phyloP scores from a whole-genome alignment of 1,140 invertebrate genomes.

The Araneus ventricosus region DNA sequence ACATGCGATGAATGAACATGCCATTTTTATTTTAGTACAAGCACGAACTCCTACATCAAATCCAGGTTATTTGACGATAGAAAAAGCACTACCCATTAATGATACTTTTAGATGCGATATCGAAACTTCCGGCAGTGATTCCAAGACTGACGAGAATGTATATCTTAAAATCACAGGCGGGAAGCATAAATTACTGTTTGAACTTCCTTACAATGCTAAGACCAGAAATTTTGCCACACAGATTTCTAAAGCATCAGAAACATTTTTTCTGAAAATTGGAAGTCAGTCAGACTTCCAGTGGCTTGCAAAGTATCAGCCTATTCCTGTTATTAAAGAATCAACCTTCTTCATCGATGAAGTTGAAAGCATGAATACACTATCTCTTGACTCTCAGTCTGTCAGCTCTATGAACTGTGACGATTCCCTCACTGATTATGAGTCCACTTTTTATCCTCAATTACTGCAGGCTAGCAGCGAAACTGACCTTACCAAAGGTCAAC shows the following conservation, averaged over 20 bases:
- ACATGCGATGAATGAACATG: constrained; percentile 79
- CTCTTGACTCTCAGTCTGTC: constrained; percentile 62
- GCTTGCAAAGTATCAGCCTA: constrained; percentile 69
- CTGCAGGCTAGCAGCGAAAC: constrained; percentile 57
- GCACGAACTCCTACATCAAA: constrained; percentile 46
- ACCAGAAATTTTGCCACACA: constrained; percentile 84
- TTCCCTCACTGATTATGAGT: constrained; percentile 33
- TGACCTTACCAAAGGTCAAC: constrained; percentile 58
- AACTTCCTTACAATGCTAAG: constrained; percentile 84
- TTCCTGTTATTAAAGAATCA: constrained; percentile 62
- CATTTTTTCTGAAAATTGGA: constrained; percentile 67
- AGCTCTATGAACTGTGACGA: constrained; percentile 70
- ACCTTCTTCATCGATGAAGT: constrained; percentile 69
- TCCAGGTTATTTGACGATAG: constrained; percentile 53
- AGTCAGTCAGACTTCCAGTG: constrained; percentile 59
- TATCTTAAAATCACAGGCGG: constrained; percentile 84
- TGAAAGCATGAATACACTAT: constrained; percentile 45
- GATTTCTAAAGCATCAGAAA: constrained; percentile 82
- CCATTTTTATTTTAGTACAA: constrained; percentile 53
- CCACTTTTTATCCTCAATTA: constrained; percentile 51
- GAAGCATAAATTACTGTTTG: constrained; percentile 84
- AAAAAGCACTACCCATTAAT: constrained; percentile 57
- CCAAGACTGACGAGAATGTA: constrained; percentile 60
- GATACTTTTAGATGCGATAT: constrained; percentile 71
- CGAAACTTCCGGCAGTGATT: constrained; percentile 62